Conservation (phyloP, 64 coral and sea anemone species). For the Montipora capricornis region DNA sequence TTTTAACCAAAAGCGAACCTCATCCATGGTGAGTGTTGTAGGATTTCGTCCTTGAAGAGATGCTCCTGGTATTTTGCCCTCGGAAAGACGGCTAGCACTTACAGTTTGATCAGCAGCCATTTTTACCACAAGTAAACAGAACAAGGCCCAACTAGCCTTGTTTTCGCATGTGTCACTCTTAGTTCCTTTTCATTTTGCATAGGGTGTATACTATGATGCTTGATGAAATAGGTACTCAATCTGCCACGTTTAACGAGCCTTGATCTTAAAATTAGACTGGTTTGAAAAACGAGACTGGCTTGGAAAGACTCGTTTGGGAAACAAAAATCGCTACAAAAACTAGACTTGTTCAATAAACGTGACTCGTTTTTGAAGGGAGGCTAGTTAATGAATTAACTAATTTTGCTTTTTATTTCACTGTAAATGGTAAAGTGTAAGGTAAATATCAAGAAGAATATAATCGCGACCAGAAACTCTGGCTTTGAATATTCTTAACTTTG, state of each 20-base stretch:
- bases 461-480: too few species aligned
- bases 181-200: background rate
- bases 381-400: background rate
- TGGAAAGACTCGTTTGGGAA: too few species aligned
- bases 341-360: too few species aligned
- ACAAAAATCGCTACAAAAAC: too few species aligned
- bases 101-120: background rate
- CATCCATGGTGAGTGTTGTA: slow-evolving; percentile 15
- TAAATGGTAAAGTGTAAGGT: too few species aligned
- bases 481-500: too few species aligned
- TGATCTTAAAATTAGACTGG: too few species aligned
- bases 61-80: slow-evolving; percentile 29
- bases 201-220: background rate
- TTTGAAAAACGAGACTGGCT: too few species aligned
- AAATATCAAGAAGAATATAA: too few species aligned
- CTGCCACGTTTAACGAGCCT: too few species aligned
- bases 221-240: too few species aligned
- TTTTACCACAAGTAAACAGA: background rate
- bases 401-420: background rate
- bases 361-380: too few species aligned
- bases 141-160: slow-evolving; percentile 7
- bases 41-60: slow-evolving; percentile 39
- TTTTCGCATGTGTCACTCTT: background rate
- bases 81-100: background rate
- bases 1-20: slow-evolving; percentile 44